phyloP scores from a whole-genome alignment of 2,888 invertebrate genomes.

The Perizoma affinitatum region DNA sequence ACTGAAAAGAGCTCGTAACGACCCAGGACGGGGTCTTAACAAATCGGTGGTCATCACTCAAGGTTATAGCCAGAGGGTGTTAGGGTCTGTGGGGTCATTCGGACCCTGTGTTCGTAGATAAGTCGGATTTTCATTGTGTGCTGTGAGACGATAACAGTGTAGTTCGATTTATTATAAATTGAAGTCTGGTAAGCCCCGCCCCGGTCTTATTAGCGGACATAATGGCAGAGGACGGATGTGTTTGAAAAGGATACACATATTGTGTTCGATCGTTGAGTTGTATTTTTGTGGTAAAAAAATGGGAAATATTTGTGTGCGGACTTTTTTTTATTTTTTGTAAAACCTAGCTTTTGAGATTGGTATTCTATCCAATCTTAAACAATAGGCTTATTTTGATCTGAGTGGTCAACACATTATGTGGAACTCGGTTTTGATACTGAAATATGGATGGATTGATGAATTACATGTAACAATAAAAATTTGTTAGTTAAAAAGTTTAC shows the following conservation, averaged over 20 bases:
- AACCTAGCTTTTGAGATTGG: no score
- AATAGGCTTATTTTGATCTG: no score
- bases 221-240: constrained; percentile 48
- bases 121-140: constrained; percentile 74
- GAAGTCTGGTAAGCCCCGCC: constrained; percentile 57
- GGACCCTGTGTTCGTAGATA: constrained; percentile 65
- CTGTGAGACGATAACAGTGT: constrained; percentile 62
- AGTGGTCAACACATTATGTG: no score
- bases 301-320: constrained; percentile 9
- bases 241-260: constrained; percentile 56
- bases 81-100: constrained; percentile 55
- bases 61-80: constrained; percentile 68
- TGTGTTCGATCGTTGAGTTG: constrained; percentile 39
- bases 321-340: background rate
- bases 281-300: constrained; percentile 26
- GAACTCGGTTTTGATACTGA: no score
- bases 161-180: constrained; percentile 76
- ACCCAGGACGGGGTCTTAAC: constrained; percentile 72
- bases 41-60: constrained; percentile 81
- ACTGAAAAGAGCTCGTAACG: constrained; percentile 78
- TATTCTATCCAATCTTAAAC: no score
- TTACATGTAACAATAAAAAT: no score
- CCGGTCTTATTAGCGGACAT: constrained; percentile 61
- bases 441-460: no score
- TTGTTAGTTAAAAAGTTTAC: no score